phyloP scores from a whole-genome alignment of 2,888 invertebrate species.

The Sinotaia quadrata region DNA sequence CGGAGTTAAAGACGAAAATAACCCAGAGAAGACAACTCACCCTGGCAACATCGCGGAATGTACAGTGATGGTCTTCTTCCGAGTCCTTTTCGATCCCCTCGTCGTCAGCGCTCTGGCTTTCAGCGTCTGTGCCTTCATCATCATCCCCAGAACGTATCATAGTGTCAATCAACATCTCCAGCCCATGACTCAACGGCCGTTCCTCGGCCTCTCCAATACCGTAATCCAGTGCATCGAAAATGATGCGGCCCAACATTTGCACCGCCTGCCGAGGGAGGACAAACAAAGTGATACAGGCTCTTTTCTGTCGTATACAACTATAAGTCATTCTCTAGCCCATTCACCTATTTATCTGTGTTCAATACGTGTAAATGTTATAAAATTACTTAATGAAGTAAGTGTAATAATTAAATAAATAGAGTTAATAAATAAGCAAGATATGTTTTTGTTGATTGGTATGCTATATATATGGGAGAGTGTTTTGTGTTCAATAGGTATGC shows the following conservation, averaged over 20 bases:
- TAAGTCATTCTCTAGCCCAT: too few relatives aligned
- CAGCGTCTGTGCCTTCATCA: slow-evolving; percentile 87
- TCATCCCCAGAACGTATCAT: slow-evolving; percentile 83
- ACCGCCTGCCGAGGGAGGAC: slow-evolving; percentile 79
- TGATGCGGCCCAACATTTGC: slow-evolving; percentile 84
- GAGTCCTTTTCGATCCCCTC: slow-evolving; percentile 76
- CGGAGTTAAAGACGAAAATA: too few relatives aligned
- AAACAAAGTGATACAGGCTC: too few relatives aligned
- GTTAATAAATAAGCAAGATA: too few relatives aligned
- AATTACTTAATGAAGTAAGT: too few relatives aligned
- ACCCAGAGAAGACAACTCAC: slow-evolving; percentile 70
- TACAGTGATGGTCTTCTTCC: slow-evolving; percentile 56
- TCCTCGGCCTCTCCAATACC: slow-evolving; percentile 89
- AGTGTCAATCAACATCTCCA: slow-evolving; percentile 87
- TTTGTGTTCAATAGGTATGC: too few relatives aligned
- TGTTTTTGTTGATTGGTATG: too few relatives aligned
- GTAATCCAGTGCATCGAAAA: slow-evolving; percentile 92
- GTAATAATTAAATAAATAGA: too few relatives aligned
- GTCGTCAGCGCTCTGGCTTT: slow-evolving; percentile 85
- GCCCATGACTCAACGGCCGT: slow-evolving; percentile 86
- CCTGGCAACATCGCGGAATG: slow-evolving; percentile 77
- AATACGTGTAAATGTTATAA: too few relatives aligned
- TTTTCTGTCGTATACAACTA: too few relatives aligned
- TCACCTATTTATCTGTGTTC: too few relatives aligned
- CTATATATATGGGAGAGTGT: too few relatives aligned